Evolutionary conservation across 2,888 invertebrate genomes (phyloP), one percentile per base, ranked within the genome.

Genomic region (Rhynchonema sp.): DNA sequence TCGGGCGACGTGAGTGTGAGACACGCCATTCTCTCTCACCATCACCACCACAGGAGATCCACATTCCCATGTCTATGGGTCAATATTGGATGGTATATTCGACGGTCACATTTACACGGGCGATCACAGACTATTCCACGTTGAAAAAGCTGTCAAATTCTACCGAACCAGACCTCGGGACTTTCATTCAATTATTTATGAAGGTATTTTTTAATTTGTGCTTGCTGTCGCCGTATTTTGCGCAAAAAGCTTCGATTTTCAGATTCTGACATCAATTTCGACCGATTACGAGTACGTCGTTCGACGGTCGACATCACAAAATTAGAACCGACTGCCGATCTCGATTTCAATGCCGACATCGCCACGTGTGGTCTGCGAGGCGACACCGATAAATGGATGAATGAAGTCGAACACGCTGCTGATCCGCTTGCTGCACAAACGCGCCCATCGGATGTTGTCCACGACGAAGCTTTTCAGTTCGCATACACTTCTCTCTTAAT

Each of bases 141-240:
- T 98, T 69, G 96, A 98, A 78, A 85, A 86, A 77, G 85, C 90
- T 65, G 83, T 85, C 72, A 84, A 86, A 75, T 96, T 92, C 79
- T 88, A 91, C 76, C 81, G 68, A 20, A 57, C 64, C 57, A 66
- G 65, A 13, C 71, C 69, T 0, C 61, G 61, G 9, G 62, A 67
- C 28, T 69, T 67, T 62, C 72, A 72, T 61, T 73, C 72, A 23
- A 66, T 72, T 38, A 70, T 72, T 60, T 72, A 72, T 59, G 61
- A 63, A 57, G 63, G 61, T 62, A 38, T 30, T 25, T 29, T 30
- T 30, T 17, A 17, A 6, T 38, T 38, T 38, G 9, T 13, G 17
- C 9, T 17, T 38, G 38, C 17, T 38, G 38, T 38, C 6, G 38
- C 6, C 17, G 38, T 17, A 38, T 38, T 38, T 17, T 38, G 38